Evolutionary conservation across 64 coral and sea anemone genomes (phyloP).

Genomic region (Porites australiensis): DNA sequence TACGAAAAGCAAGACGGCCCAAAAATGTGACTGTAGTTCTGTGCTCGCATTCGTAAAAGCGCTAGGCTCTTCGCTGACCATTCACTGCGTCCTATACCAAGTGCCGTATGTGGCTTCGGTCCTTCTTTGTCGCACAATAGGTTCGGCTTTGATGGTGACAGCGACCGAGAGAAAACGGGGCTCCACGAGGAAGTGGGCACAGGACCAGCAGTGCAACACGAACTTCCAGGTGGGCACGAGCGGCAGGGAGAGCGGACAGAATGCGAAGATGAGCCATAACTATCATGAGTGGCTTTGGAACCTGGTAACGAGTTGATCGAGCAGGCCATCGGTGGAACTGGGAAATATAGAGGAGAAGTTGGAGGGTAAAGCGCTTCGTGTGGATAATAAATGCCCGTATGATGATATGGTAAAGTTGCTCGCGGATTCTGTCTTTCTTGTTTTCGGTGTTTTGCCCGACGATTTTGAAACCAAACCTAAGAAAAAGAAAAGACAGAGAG

Average conservation of each 20-base stretch:
- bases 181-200: slow-evolving; percentile 55
- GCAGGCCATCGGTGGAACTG: slow-evolving; percentile 66
- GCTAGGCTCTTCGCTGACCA: slow-evolving; percentile 88
- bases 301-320: slow-evolving; percentile 83
- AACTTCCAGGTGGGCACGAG: slow-evolving; percentile 71
- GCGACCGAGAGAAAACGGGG: slow-evolving; percentile 52
- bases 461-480: slow-evolving; percentile 97
- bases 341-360: slow-evolving; percentile 56
- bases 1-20: slow-evolving; percentile 11
- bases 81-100: slow-evolving; percentile 6
- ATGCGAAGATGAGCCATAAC: slow-evolving; percentile 36
- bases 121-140: slow-evolving; percentile 60
- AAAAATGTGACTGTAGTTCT: slow-evolving; percentile 34
- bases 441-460: slow-evolving; percentile 89
- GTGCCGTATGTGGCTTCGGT: not conserved
- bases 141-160: slow-evolving; percentile 43
- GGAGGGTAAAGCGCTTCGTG: slow-evolving; percentile 61
- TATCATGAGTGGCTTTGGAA: slow-evolving; percentile 61
- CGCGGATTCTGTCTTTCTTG: slow-evolving; percentile 86
- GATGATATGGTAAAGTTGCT: slow-evolving; percentile 61
- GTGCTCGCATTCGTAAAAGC: slow-evolving; percentile 83
- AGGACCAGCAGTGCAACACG: slow-evolving; percentile 60
- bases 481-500: not conserved
- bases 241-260: slow-evolving; percentile 72
- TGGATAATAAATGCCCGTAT: slow-evolving; percentile 72